Evolutionary conservation across 2,113 vertebrate genomes (phyloP), one percentile per base, ranked within the genome.

Genomic region (Boleophthalmus pectinirostris): DNA sequence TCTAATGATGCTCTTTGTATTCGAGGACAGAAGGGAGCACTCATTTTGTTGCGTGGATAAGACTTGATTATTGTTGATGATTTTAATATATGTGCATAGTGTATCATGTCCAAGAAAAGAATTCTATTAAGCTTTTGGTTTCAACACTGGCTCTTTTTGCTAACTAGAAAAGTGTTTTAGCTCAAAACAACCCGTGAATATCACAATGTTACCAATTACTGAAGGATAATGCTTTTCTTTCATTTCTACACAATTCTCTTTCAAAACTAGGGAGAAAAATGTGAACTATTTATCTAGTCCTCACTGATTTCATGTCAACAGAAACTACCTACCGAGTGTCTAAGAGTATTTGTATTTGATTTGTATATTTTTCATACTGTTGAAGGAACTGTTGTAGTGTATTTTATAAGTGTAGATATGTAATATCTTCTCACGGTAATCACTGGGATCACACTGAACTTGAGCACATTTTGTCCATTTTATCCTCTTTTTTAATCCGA

Each of bases 211-310:
- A 91, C 90, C 75, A 83, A 87, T 88, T 85, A 80, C 86, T 84
- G 86, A 88, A 88, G 84, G 86, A 87, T 73, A 73, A 90, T 78
- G 58, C 53, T 73, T 89, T 83, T 77, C 60, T 86, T 86, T 82
- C 77, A 75, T 74, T 81, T 24, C 73, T 69, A 75, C 61, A 81
- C 61, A n/a, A 80, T 84, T 88, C 75, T 89, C 82, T 90, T 79
- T 78, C 53, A 79, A 85, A 69, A 66, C 69, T 82, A 84, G 70
- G 82, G 79, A 87, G 82, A 86, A 79, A 92, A 90, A 92, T 89
- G 91, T 93, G 90, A 94, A 92, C 82, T 93, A 91, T 92, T 92
- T 93, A 91, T 93, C 89, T 81, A 75, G 87, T 93, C 91, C 88
- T 92, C 81, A 80, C 86, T 88, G 83, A 92, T 92, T 93, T 93